These are phyloP conservation scores for Emydura subglobosa DNA, from an alignment of 2,113 vertebrate species.

Conservation along the genomic window DNA sequence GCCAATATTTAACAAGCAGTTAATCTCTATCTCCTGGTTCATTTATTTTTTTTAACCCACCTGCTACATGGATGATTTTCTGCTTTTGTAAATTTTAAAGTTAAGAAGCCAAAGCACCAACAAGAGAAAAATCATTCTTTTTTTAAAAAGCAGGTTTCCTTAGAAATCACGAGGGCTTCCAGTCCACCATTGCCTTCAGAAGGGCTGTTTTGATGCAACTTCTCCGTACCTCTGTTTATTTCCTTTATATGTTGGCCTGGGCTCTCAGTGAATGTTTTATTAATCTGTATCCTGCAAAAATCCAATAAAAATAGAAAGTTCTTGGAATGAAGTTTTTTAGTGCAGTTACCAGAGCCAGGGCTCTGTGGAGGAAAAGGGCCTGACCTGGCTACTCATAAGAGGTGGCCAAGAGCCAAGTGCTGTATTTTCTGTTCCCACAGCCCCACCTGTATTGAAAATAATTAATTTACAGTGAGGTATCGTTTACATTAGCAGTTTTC, in stretches of 20 bases:
- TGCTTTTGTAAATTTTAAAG: conserved; percentile 2
- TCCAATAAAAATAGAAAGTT: conserved; percentile 68
- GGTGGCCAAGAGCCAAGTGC: conserved; percentile 67
- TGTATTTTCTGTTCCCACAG: conserved; percentile 36
- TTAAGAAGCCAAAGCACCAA: conserved; percentile 11
- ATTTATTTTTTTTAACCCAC: conserved; percentile 6
- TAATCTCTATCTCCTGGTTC: not conserved
- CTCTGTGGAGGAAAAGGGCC: conserved; percentile 37
- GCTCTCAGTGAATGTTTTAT: conserved; percentile 66
- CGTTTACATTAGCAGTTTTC: conserved; percentile 69
- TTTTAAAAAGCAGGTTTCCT: not conserved
- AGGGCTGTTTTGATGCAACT: conserved; percentile 57
- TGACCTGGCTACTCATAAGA: conserved; percentile 44
- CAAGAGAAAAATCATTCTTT: conserved; percentile 33
- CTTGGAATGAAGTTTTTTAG: not conserved
- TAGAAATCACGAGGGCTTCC: conserved; percentile 29
- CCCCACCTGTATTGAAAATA: conserved; percentile 63
- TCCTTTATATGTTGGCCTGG: conserved; percentile 58
- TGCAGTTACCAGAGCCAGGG: conserved; percentile 31
- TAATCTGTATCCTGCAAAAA: conserved; percentile 68
- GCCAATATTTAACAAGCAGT: not conserved
- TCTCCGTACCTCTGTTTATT: conserved; percentile 46
- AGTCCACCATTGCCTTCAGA: conserved; percentile 38
- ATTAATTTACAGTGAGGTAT: conserved; percentile 69
- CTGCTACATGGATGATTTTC: not conserved